phyloP scores from a whole-genome alignment of 2,113 vertebrate genomes.

The Anolis carolinensis region DNA sequence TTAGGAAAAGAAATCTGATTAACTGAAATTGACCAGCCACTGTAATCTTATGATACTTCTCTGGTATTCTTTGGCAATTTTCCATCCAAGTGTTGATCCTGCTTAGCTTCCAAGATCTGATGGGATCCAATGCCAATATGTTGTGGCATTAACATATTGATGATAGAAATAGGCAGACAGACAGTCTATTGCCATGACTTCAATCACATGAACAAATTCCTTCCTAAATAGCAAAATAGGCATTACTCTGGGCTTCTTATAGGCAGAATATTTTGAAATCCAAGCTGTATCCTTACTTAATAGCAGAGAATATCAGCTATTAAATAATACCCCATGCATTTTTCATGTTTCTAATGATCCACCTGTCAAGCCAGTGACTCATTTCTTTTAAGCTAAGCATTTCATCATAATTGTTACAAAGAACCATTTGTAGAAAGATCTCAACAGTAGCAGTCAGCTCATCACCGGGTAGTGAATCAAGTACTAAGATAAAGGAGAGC shows the following conservation, averaged over 20 bases:
- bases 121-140: too few species aligned
- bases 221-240: neutral
- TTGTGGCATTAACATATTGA: too few species aligned
- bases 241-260: neutral
- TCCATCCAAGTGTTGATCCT: too few species aligned
- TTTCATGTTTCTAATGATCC: slow-evolving; percentile 4
- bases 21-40: neutral
- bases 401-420: slow-evolving; percentile 3
- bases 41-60: neutral
- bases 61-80: too few species aligned
- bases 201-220: neutral
- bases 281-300: neutral
- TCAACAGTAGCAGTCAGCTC: neutral
- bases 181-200: neutral
- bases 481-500: neutral
- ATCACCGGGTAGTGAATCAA: neutral
- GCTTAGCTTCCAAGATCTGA: too few species aligned
- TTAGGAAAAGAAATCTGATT: neutral
- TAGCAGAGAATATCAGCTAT: neutral
- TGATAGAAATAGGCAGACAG: too few species aligned
- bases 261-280: neutral
- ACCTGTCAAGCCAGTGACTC: neutral
- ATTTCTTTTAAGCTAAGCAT: slow-evolving; percentile 3
- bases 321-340: neutral
- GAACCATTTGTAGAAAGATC: neutral